Percentiles rank a stretch among this genome's conserved stretches.
Evolutionary conservation across 2,113 vertebrate species (phyloP).

Genomic region (Motacilla alba): DNA sequence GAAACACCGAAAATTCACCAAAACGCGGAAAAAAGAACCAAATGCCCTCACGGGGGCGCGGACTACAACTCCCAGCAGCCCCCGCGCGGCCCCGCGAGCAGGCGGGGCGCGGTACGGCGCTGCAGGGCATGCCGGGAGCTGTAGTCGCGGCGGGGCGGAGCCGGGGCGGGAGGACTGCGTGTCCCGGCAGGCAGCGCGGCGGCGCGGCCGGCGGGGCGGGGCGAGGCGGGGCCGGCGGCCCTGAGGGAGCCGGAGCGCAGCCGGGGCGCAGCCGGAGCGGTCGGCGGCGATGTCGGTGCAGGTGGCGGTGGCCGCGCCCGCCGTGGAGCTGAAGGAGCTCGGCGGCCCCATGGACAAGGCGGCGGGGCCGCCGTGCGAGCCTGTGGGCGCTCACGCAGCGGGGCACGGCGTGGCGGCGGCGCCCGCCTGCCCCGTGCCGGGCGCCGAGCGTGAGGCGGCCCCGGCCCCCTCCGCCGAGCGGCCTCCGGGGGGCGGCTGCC

Average conservation of each 20-base stretch:
- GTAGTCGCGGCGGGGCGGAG: background rate
- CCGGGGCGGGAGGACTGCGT: background rate
- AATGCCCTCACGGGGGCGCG: rapidly evolving
- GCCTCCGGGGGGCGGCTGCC: slow-evolving; percentile 67
- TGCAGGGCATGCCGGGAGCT: background rate
- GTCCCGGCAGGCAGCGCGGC: background rate
- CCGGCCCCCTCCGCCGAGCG: background rate
- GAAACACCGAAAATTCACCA: background rate
- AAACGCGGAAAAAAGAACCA: background rate
- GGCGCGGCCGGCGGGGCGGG: background rate
- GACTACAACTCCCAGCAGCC: background rate
- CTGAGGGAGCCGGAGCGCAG: background rate
- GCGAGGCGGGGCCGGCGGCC: background rate
- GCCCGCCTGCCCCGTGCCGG: background rate
- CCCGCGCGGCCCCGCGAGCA: rapidly evolving
- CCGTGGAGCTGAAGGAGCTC: slow-evolving; percentile 92
- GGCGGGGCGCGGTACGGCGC: rapidly evolving
- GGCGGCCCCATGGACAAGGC: slow-evolving; percentile 70
- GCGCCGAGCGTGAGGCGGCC: background rate
- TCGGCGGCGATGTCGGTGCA: slow-evolving; percentile 81
- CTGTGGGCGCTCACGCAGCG: background rate
- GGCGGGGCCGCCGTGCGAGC: slow-evolving; percentile 29
- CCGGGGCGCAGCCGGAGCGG: too few species aligned
- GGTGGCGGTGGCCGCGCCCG: slow-evolving; percentile 88
- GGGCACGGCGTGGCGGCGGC: background rate